These are phyloP conservation scores for Eupithecia insigniata DNA, from an alignment of 2,888 invertebrate species.

Conservation along the genomic window DNA sequence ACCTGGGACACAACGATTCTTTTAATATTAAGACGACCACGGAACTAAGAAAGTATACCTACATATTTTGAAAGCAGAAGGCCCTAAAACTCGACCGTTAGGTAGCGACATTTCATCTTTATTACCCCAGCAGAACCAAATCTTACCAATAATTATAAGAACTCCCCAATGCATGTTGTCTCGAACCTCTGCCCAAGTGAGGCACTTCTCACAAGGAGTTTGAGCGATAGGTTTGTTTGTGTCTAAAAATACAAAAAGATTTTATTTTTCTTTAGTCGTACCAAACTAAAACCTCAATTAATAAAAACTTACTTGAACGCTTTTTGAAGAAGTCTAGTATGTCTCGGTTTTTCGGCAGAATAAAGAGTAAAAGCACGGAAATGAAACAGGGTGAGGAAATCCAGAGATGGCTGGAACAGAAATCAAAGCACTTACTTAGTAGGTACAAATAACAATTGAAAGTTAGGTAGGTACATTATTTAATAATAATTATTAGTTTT, in stretches of 20 bases:
- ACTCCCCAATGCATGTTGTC: constrained; percentile 58
- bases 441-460: too few relatives aligned
- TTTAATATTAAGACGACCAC: too few relatives aligned
- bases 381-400: constrained; percentile 58
- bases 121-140: not conserved
- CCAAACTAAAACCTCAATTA: not conserved
- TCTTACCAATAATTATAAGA: constrained; percentile 4
- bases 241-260: constrained; percentile 34
- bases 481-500: too few relatives aligned
- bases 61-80: too few relatives aligned
- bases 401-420: constrained; percentile 48
- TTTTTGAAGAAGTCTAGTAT: constrained; percentile 60
- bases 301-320: constrained; percentile 47
- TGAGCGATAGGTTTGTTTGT: constrained; percentile 46
- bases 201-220: constrained; percentile 54
- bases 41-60: too few relatives aligned
- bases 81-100: too few relatives aligned
- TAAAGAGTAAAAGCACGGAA: constrained; percentile 58
- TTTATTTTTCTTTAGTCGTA: not conserved
- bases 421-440: not conserved
- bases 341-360: constrained; percentile 58
- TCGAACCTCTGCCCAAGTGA: constrained; percentile 61
- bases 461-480: too few relatives aligned
- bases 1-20: constrained; percentile 45
- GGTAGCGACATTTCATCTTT: too few relatives aligned